Conservation (phyloP, 2,797 vertebrate genomes). For the Denticeps clupeoides region DNA sequence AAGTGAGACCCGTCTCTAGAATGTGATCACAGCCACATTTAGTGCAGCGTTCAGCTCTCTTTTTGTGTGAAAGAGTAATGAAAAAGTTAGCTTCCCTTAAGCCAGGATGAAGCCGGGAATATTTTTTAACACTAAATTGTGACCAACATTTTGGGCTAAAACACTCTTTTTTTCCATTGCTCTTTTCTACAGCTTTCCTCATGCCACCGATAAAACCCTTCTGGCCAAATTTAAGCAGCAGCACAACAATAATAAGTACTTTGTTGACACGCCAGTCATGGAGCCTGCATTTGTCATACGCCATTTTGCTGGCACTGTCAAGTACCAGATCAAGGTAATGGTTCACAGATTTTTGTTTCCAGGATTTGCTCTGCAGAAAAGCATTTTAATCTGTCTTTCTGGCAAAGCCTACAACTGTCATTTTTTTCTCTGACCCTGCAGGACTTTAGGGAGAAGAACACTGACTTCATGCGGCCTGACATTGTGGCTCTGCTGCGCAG, state of each 20-base stretch:
- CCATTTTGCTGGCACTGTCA: slow-evolving; percentile 94
- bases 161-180: too few species aligned
- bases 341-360: background rate
- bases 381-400: background rate
- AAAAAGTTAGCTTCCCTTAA: too few species aligned
- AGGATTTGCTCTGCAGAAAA: background rate
- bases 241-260: slow-evolving; percentile 87
- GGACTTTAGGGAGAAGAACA: slow-evolving; percentile 98
- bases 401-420: background rate
- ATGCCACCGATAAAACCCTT: slow-evolving; percentile 86
- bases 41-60: too few species aligned
- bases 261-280: slow-evolving; percentile 86
- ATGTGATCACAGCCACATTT: too few species aligned
- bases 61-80: too few species aligned
- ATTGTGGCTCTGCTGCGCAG: slow-evolving; percentile 86
- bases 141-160: too few species aligned
- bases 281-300: slow-evolving; percentile 93
- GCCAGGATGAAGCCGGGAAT: too few species aligned
- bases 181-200: slow-evolving; percentile 72
- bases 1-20: slow-evolving; percentile 65
- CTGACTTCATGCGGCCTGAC: slow-evolving; percentile 94
- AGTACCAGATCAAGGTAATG: slow-evolving; percentile 89
- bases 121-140: too few species aligned
- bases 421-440: too few species aligned
- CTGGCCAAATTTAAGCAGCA: slow-evolving; percentile 98